Evolutionary conservation across 23 tunicate species (phyloP).

Genomic region (Ciona savignyi): DNA sequence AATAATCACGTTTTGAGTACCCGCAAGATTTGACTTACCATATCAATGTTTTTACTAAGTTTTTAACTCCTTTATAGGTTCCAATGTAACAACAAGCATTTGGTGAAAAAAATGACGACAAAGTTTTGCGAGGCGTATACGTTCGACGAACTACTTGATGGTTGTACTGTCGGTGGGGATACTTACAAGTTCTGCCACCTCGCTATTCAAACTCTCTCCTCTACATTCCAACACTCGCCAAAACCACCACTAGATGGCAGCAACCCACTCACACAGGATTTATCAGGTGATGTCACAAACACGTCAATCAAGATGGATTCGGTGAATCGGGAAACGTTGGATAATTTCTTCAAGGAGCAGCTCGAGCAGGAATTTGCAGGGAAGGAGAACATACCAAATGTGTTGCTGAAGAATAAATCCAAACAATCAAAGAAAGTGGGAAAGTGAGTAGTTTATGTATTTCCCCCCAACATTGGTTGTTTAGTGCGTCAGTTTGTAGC

Average conservation of each 20-base stretch:
- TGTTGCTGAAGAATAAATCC: not conserved
- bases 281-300: not conserved
- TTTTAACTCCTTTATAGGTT: too few relatives aligned
- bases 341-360: not conserved
- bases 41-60: too few relatives aligned
- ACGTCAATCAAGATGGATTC: not conserved
- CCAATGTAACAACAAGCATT: too few relatives aligned
- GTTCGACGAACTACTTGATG: too few relatives aligned
- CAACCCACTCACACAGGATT: not conserved
- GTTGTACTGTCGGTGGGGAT: not conserved
- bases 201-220: not conserved
- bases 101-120: too few relatives aligned
- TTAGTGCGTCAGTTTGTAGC: too few relatives aligned
- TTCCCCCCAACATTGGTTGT: too few relatives aligned
- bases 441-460: too few relatives aligned
- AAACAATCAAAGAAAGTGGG: too few relatives aligned
- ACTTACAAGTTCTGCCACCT: not conserved
- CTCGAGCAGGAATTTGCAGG: not conserved
- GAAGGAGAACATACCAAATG: not conserved
- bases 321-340: not conserved
- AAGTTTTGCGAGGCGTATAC: too few relatives aligned
- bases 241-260: not conserved
- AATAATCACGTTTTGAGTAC: too few relatives aligned
- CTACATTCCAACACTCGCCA: not conserved
- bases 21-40: too few relatives aligned